These are phyloP conservation scores for Spisula solida DNA, from an alignment of 2,888 invertebrate genomes.

Conservation along the genomic window DNA sequence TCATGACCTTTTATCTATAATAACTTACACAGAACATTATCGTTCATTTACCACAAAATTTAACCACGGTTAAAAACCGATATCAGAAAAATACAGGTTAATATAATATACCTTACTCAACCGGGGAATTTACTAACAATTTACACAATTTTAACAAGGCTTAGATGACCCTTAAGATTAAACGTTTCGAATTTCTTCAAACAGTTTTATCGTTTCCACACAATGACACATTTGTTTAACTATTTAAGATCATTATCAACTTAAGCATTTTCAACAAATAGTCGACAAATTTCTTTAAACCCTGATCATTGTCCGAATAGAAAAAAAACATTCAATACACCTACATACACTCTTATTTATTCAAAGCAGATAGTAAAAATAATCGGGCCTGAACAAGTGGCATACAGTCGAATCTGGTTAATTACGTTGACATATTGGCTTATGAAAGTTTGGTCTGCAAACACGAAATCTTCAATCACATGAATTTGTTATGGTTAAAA, in stretches of 20 bases:
- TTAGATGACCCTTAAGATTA: background rate
- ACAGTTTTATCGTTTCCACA: background rate
- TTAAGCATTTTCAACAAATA: background rate
- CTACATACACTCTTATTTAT: background rate
- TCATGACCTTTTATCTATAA: too few relatives aligned
- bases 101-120: background rate
- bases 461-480: background rate
- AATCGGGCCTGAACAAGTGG: background rate
- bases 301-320: background rate
- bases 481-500: background rate
- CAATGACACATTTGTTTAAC: constrained; percentile 7
- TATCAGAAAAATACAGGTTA: too few relatives aligned
- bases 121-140: background rate
- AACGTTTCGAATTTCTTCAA: background rate
- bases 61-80: too few relatives aligned
- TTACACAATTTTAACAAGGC: background rate
- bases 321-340: background rate
- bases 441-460: background rate
- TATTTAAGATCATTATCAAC: constrained; percentile 4
- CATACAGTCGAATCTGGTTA: background rate
- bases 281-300: background rate
- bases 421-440: background rate
- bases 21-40: too few relatives aligned
- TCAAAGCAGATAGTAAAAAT: background rate
- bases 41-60: too few relatives aligned